Base-by-base conservation (phyloP, 1,140 invertebrate species). In the Pteromalus puparum region DNA sequence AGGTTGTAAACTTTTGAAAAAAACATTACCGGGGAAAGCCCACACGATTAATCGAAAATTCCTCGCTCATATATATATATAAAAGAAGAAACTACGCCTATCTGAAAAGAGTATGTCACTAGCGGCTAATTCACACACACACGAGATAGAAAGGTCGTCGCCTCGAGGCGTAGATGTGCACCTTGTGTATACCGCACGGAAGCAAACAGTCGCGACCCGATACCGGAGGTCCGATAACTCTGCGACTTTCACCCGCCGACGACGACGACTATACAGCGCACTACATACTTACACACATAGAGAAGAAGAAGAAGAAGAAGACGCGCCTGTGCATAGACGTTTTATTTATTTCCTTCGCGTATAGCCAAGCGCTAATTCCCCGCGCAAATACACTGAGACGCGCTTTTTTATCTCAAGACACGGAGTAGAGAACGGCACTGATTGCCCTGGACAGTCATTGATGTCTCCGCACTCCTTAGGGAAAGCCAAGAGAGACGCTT, bases 171-270 rank as follows among this genome's bases (percentile, higher is more conserved):
- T 48, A 7, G 0, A 24, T 26, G 18, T 65, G 13, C 24, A 18
- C 3, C 21, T 42, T 38, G 9, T 38, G 7, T 4, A 38, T 9
- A 38, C 38, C 53, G 53, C 68, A 42, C 28, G 72, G 72, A 74
- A 34, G 72, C 72, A 34, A 34, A 76, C 18, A 48, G 38, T 76
- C 38, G 74, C 74, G 34, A 48, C 26, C 18, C 28, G 38, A 74
- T 73, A 42, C 26, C 34, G 72, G 28, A 34, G 72, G 72, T 30
- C 72, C 72, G 72, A 74, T 74, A 74, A 74, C 72, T 74, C 72
- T 0, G 38, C 38, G 53, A 61, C 53, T 61, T 61, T 61, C 53
- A 61, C 53, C 53, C 53, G 46, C 46, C 13, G 12, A 1, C 12
- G 48, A 53, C 48, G n/a, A n/a, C n/a, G n/a, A n/a, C n/a, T n/a